Evolutionary conservation across 2,888 invertebrate species (phyloP), one percentile per base, ranked within the genome.

Genomic region (Lithosia quadra): DNA sequence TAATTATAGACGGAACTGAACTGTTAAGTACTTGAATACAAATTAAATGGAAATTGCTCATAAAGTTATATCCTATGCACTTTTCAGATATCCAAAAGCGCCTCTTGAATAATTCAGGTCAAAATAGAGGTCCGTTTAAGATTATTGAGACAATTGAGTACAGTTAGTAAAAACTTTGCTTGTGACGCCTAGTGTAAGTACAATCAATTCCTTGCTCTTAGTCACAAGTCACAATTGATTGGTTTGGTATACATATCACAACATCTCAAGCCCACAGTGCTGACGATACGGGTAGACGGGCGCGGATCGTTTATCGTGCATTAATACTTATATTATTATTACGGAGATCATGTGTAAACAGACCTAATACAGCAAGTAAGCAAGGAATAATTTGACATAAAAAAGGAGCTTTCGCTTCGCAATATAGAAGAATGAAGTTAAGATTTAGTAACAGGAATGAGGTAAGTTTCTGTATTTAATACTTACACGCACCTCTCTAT

Each of bases 201-300:
- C 49, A 49, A 49, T 49, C 9, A 49, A 28, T 76, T 80, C 70
- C 66, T 65, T 69, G 61, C 73, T 77, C 77, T 71, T 71, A 74
- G 78, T 76, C 74, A 77, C 78, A 78, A 49, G 75, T 80, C 71
- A 77, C 81, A 83, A 83, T 81, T 84, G 84, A 84, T 85, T 86
- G 79, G 79, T 73, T 13, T 62, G 85, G 69, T 68, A 68, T 68
- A 68, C 71, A 69, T 70, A 73, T 76, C 71, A 73, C 81, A 83
- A 84, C 84, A 82, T 83, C 83, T 83, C 83, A 85, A 82, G 75
- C 82, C 81, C 80, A 81, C 64, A 64, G 64, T 64, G 39, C 36
- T 85, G 55, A 62, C 67, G 63, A 43, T 55, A 71, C 73, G 59
- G 49, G 49, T 69, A 66, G 59, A 72, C 71, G 56, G 69, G 68